phyloP scores from a whole-genome alignment of 2,797 vertebrate genomes.

The Coccyzus lansbergi region DNA sequence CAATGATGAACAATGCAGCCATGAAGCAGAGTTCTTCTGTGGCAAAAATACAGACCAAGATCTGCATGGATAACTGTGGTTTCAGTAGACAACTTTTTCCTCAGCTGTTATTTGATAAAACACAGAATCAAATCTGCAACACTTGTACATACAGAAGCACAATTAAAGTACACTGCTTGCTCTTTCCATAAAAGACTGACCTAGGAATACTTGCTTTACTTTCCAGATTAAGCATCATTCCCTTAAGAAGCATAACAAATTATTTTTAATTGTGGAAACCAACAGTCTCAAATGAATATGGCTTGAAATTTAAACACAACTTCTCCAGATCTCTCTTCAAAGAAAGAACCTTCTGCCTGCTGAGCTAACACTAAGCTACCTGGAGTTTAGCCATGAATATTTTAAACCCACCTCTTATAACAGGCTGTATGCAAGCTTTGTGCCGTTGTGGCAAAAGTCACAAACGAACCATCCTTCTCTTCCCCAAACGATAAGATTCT shows the following conservation, averaged over 20 bases:
- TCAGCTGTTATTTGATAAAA: conserved; percentile 7
- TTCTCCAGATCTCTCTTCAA: conserved; percentile 51
- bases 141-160: neutral
- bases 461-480: neutral
- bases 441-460: conserved; percentile 35
- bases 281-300: conserved; percentile 43
- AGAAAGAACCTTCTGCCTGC: conserved; percentile 51
- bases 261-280: conserved; percentile 29
- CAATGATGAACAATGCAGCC: conserved; percentile 48
- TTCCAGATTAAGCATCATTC: conserved; percentile 14
- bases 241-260: conserved; percentile 39
- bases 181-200: neutral
- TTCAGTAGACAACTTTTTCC: neutral
- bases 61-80: conserved; percentile 15
- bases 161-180: neutral
- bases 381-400: conserved; percentile 69
- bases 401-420: conserved; percentile 50
- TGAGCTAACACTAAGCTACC: conserved; percentile 63
- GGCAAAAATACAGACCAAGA: conserved; percentile 33
- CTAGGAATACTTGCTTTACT: conserved; percentile 18
- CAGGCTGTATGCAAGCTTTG: conserved; percentile 34
- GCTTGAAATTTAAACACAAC: conserved; percentile 58
- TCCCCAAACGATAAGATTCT: no score
- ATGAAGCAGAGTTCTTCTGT: conserved; percentile 26
- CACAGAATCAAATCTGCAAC: neutral